phyloP scores from a whole-genome alignment of 2,888 invertebrate species.

The Protodeltote pygarga region DNA sequence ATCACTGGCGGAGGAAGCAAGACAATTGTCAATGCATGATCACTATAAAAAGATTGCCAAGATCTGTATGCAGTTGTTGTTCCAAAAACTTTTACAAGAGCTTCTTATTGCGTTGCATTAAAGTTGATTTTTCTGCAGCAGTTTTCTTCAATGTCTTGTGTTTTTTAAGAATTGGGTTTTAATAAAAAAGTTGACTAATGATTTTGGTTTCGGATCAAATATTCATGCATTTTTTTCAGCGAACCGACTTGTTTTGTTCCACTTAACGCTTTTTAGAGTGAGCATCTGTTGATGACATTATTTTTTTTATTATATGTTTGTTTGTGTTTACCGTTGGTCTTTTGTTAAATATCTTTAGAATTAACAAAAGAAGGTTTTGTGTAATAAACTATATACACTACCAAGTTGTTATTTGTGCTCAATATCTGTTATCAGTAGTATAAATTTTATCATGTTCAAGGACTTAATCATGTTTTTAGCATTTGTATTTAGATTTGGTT shows the following conservation, averaged over 20 bases:
- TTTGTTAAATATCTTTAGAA: slow-evolving; percentile 34
- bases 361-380: slow-evolving; percentile 4
- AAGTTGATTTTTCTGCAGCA: slow-evolving; percentile 44
- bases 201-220: slow-evolving; percentile 85
- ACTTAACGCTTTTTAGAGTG: slow-evolving; percentile 81
- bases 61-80: slow-evolving; percentile 9
- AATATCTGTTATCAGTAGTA: too few relatives aligned
- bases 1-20: slow-evolving; percentile 71
- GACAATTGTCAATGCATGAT: slow-evolving; percentile 74
- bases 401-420: too few relatives aligned
- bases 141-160: background rate
- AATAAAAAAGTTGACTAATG: slow-evolving; percentile 85
- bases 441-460: too few relatives aligned
- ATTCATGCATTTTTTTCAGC: slow-evolving; percentile 80
- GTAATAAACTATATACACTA: background rate
- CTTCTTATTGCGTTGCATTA: slow-evolving; percentile 44
- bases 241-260: slow-evolving; percentile 78
- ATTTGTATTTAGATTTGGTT: too few relatives aligned
- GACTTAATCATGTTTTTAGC: too few relatives aligned
- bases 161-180: slow-evolving; percentile 23
- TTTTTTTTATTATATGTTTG: slow-evolving; percentile 63
- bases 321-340: slow-evolving; percentile 52
- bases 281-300: slow-evolving; percentile 81
- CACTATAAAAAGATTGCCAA: slow-evolving; percentile 63
- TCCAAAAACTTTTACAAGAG: background rate